Evolutionary conservation across 2,888 invertebrate species (phyloP).

Genomic region (Marronus borbonicus): DNA sequence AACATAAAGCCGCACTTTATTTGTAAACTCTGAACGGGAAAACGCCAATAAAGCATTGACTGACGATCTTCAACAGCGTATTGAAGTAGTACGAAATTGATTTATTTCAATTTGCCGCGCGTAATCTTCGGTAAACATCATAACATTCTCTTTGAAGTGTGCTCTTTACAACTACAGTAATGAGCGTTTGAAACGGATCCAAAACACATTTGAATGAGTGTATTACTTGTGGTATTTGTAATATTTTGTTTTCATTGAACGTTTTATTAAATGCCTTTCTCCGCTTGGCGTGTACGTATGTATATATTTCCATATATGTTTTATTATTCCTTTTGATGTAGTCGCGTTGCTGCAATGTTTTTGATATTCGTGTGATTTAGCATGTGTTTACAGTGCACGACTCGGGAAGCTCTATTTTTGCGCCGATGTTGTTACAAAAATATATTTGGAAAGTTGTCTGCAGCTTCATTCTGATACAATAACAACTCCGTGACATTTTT

Average conservation of each 20-base stretch:
- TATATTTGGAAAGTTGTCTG: too few species aligned
- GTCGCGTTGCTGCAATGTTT: too few species aligned
- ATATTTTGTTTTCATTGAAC: background rate
- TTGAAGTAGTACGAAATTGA: slow-evolving; percentile 2
- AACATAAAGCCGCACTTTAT: background rate
- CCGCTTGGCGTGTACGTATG: too few species aligned
- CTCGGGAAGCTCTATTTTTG: too few species aligned
- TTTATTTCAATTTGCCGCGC: background rate
- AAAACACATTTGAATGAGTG: slow-evolving; percentile 29
- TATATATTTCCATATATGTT: too few species aligned
- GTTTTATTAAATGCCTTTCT: background rate
- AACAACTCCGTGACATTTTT: too few species aligned
- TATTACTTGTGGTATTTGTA: slow-evolving; percentile 11
- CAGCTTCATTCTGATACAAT: too few species aligned
- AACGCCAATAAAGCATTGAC: slow-evolving; percentile 13
- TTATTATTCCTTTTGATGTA: too few species aligned
- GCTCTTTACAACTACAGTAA: slow-evolving; percentile 16
- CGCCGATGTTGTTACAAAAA: too few species aligned
- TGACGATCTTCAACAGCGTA: background rate
- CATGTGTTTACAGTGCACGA: too few species aligned
- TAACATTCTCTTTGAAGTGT: slow-evolving; percentile 27
- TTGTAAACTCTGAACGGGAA: slow-evolving; percentile 1
- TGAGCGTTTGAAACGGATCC: slow-evolving; percentile 24
- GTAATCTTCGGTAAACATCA: slow-evolving; percentile 8
- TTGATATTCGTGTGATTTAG: too few species aligned